Evolutionary conservation across 92 coral and sea anemone species (phyloP).

Genomic region (Paramuricea clavata): DNA sequence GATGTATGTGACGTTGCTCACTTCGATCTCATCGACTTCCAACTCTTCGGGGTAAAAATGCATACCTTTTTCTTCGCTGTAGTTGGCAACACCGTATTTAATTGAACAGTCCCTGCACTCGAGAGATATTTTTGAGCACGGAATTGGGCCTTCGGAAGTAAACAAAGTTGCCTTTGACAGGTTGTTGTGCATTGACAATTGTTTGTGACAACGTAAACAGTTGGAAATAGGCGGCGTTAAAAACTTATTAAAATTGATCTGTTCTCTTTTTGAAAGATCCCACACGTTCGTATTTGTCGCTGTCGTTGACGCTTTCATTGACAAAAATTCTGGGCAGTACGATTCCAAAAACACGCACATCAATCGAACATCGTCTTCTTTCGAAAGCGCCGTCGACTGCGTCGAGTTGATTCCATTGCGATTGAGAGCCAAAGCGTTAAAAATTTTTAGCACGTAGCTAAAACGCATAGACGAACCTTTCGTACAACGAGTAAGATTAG

Average conservation of each 20-base stretch:
- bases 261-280: not conserved
- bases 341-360: not conserved
- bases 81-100: too few species aligned
- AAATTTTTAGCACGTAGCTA: not conserved
- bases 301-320: not conserved
- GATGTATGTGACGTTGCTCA: too few species aligned
- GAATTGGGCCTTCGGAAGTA: conserved; percentile 47
- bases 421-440: not conserved
- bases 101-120: conserved; percentile 31
- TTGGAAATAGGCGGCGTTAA: conserved; percentile 49
- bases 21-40: too few species aligned
- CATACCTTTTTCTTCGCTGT: too few species aligned
- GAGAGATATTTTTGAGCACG: conserved; percentile 48
- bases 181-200: conserved; percentile 57
- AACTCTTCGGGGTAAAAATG: too few species aligned
- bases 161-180: conserved; percentile 49
- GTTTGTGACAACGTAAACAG: conserved; percentile 38
- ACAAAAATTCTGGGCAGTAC: not conserved
- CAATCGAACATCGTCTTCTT: not conserved
- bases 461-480: not conserved
- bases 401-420: too few species aligned
- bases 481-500: not conserved
- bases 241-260: conserved; percentile 29
- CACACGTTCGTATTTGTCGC: not conserved
- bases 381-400: not conserved